A percentile compares a stretch with the other conserved stretches of the same genome.
Evolutionary conservation across 2,888 invertebrate species (phyloP).

Genomic region (Dynastes maya): DNA sequence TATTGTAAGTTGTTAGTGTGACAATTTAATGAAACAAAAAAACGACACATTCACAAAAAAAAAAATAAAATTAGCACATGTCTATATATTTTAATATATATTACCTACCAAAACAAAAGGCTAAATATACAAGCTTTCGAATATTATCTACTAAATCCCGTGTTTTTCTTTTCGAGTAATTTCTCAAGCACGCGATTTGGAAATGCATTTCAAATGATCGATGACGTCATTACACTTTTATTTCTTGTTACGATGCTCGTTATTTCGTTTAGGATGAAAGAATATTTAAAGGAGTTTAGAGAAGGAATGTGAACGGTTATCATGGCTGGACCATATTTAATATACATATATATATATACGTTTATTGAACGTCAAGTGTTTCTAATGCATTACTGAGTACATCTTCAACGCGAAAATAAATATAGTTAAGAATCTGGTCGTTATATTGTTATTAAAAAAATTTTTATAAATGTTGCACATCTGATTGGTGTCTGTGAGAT

Average conservation of each 20-base stretch:
- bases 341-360: background rate
- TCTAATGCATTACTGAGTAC: conserved; percentile 50
- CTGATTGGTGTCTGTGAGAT: conserved; percentile 64
- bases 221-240: conserved; percentile 55
- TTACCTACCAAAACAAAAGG: conserved; percentile 1
- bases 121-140: conserved; percentile 1
- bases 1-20: conserved; percentile 68
- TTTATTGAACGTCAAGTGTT: conserved; percentile 44
- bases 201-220: conserved; percentile 58
- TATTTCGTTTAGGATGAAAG: background rate
- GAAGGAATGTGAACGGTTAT: background rate
- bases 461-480: conserved; percentile 68
- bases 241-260: conserved; percentile 11
- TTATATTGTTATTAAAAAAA: conserved; percentile 65
- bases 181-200: conserved; percentile 51
- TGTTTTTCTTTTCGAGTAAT: conserved; percentile 55
- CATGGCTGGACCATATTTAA: conserved; percentile 51
- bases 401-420: background rate
- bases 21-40: conserved; percentile 36
- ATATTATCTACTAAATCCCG: conserved; percentile 35
- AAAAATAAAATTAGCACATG: conserved; percentile 55
- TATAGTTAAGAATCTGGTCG: conserved; percentile 62
- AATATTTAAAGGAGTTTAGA: background rate
- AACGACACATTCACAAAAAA: conserved; percentile 36
- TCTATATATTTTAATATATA: conserved; percentile 30